Evolutionary conservation across 2,113 vertebrate species (phyloP), one percentile per base, ranked within the genome.

Genomic region (Salvelinus fontinalis): DNA sequence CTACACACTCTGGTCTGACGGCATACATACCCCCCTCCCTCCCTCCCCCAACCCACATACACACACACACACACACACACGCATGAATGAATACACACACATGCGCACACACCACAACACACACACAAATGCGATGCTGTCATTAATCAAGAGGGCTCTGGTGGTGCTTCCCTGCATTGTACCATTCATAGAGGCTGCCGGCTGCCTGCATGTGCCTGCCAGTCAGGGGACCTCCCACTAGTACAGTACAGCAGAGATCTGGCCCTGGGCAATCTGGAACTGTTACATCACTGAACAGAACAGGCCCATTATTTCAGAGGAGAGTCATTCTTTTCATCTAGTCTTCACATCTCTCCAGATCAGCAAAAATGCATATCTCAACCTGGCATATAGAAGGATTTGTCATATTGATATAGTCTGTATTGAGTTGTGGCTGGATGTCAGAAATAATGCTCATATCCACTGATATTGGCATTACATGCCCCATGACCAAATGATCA

Each of bases 241-340:
- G 60, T 9, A 26, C 7, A 26, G 6, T 67, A 75, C 71, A 31
- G 7, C 29, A 29, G 29, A 68, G 26, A 29, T 34, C 31, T 73
- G 72, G 75, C 74, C 73, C 64, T 71, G 75, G 74, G 77, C 82
- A 64, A 26, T n/a, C 60, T 24, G 60, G 24, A 16, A 16, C 2
- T 24, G 60, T 64, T 8, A n/a, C 60, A 64, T 51, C 49, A 51
- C 12, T 12, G 49, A 51, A 54, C 12, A 54, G 49, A 54, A 54
- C 51, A 54, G 16, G 51, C 51, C 14, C 12, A 18, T 14, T 54
- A 14, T 16, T 54, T 54, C 51, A 54, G 51, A 54, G 51, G 51
- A 54, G 51, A 54, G 12, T 54, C 49, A 51, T 51, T 12, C 0
- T 12, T 51, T 51, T 51, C 13, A 51, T 51, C 14, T 12, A 51